Conservation (phyloP, 2,797 vertebrate species). For the Antennarius maculatus region DNA sequence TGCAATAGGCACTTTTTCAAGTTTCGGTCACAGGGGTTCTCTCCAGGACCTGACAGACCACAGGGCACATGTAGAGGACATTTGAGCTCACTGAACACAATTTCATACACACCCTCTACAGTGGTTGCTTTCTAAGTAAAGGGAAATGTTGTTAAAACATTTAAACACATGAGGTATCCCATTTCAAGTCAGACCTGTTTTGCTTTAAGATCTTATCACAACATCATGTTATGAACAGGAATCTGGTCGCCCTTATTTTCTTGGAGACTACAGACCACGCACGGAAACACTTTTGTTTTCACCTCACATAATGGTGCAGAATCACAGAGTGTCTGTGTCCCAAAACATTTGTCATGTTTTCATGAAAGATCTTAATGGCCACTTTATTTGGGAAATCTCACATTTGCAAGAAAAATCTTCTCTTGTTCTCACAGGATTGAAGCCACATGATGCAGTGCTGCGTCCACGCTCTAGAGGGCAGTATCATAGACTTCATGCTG, state of each 20-base stretch:
- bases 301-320: conserved; percentile 33
- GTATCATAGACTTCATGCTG: conserved; percentile 94
- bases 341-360: conserved; percentile 39
- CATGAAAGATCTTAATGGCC: conserved; percentile 63
- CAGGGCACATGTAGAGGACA: conserved; percentile 62
- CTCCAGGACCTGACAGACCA: conserved; percentile 64
- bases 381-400: conserved; percentile 63
- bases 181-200: conserved; percentile 59
- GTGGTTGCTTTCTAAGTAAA: conserved; percentile 74
- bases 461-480: conserved; percentile 82
- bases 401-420: conserved; percentile 46
- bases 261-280: conserved; percentile 20
- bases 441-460: conserved; percentile 42
- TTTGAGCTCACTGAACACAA: conserved; percentile 43
- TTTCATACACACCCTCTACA: conserved; percentile 40
- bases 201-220: conserved; percentile 52
- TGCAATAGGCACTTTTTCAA: conserved; percentile 85
- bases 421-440: conserved; percentile 44
- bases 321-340: conserved; percentile 45
- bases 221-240: conserved; percentile 45
- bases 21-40: conserved; percentile 71
- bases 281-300: conserved; percentile 14
- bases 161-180: conserved; percentile 70
- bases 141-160: conserved; percentile 76
- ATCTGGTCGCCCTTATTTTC: conserved; percentile 29